phyloP scores from a whole-genome alignment of 2,888 invertebrate genomes.

The Lepidochrysops patricia region DNA sequence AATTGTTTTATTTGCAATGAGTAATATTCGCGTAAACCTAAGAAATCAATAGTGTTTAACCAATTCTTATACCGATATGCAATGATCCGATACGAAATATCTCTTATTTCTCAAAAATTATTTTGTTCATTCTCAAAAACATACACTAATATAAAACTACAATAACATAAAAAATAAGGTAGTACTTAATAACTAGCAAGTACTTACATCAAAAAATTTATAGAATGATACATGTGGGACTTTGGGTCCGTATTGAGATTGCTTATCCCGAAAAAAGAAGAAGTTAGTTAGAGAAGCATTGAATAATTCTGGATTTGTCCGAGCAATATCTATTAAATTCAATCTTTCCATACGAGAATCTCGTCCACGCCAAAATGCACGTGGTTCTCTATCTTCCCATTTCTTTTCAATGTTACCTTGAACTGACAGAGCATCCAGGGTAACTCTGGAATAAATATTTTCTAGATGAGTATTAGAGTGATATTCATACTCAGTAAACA shows the following conservation, averaged over 20 bases:
- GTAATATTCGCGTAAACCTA: too few relatives aligned
- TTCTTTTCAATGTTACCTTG: conserved; percentile 82
- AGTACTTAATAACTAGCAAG: not conserved
- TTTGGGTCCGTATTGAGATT: conserved; percentile 89
- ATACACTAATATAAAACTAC: too few relatives aligned
- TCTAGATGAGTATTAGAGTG: too few relatives aligned
- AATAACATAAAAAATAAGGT: not conserved
- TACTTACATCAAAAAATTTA: conserved; percentile 92
- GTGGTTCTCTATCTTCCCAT: conserved; percentile 84
- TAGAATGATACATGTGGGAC: conserved; percentile 90
- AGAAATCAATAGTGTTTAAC: too few relatives aligned
- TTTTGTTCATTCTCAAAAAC: too few relatives aligned
- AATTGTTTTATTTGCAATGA: too few relatives aligned
- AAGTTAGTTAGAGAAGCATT: conserved; percentile 96
- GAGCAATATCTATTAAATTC: conserved; percentile 85
- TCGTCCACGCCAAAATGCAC: conserved; percentile 93
- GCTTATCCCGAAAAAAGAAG: conserved; percentile 93
- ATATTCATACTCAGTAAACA: too few relatives aligned
- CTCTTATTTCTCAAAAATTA: too few relatives aligned
- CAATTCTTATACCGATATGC: too few relatives aligned
- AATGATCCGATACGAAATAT: too few relatives aligned
- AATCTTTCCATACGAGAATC: conserved; percentile 91
- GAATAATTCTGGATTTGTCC: conserved; percentile 80
- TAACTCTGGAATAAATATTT: conserved; percentile 78
- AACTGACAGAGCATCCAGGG: conserved; percentile 91